Evolutionary conservation across 2,113 vertebrate species (phyloP), one percentile per base, ranked within the genome.

Genomic region (Poeciliopsis occidentalis): DNA sequence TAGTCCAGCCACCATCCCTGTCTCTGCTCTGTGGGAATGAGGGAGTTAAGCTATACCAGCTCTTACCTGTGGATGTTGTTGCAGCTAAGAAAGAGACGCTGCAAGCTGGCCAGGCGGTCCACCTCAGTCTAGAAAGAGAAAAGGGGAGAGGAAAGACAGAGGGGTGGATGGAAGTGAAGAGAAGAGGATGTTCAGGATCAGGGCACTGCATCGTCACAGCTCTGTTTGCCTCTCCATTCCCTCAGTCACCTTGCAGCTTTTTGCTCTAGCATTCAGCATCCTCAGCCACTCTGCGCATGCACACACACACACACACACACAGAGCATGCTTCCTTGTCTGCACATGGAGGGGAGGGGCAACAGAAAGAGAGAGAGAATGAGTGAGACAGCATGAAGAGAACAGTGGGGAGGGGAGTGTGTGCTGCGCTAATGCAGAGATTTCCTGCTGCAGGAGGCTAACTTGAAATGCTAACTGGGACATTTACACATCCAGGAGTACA

Each of bases 31-130:
- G 71, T 3, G 81, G 87, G 69, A 63, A 89, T 75, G 84, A 90
- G 73, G 74, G 88, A 88, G 92, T 91, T 87, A 92, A 91, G 76
- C 69, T 2, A 62, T 65, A 54, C 30, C 13, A 77, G 62, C 81
- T 84, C 96, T 96, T 97, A 99, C 98, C 97, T 96, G 95, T 94
- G 95, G 90, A 99, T 98, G 93, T 94, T 97, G 94, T 99, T 99
- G 94, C 95, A 96, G 95, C 97, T 98, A 95, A 99, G 98, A 91
- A 98, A 98, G 85, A 99, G 95, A 77, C 94, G 96, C 81, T 97
- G 97, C 91, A 99, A 96, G 93, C 93, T 83, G 93, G 98, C 97
- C 92, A 99, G 94, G 89, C 88, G 92, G 93, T 98, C 96, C 96
- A 98, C 95, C 96, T 97, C 97, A 91, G 95, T 97, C 98, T 99